Evolutionary conservation across 2,113 vertebrate genomes (phyloP), one percentile per base, ranked within the genome.

Genomic region (Poeciliopsis prolifica): DNA sequence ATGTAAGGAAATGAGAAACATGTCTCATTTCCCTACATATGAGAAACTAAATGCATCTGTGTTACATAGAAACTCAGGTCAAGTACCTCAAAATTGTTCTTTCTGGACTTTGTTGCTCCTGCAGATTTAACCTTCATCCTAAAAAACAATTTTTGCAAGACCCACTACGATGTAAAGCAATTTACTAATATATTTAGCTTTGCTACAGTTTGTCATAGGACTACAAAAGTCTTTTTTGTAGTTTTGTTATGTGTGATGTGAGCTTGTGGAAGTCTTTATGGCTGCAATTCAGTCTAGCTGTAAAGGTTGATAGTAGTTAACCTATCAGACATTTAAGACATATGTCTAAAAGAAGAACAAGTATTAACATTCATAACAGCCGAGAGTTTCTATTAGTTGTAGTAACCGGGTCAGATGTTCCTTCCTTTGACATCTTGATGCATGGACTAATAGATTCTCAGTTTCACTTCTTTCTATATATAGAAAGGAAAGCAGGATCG

Each of bases 401-500:
- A 5, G 54, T 31, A 48, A 37, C 70, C 69, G 63, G 24, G 67
- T 15, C 13, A 33, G 33, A 28, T 73, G 60, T 64, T 68, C 66
- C 65, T 72, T 26, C 72, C 72, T 63, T 19, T 48, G 14, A 48
- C 44, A 48, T 31, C 37, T 75, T 71, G 61, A 83, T 64, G 64
- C 70, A 73, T 58, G 76, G 29, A 74, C 69, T 68, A 66, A 19
- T 28, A 84, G 72, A 74, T 74, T 74, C 81, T 81, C 64, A 66
- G 61, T 84, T 87, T 78, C 68, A 61, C 70, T 77, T 40, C 33
- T 48, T 40, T 86, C 89, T 89, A 91, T 89, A 89, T 85, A 89
- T 91, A 91, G 91, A 74, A 68, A 77, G 85, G 85, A 84, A 79
- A 89, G 87, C 78, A 35, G 79, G 78, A 91, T 91, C 82, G 84